Base-by-base conservation (phyloP, 2,888 invertebrate species). In the Folsomia manolachei region DNA sequence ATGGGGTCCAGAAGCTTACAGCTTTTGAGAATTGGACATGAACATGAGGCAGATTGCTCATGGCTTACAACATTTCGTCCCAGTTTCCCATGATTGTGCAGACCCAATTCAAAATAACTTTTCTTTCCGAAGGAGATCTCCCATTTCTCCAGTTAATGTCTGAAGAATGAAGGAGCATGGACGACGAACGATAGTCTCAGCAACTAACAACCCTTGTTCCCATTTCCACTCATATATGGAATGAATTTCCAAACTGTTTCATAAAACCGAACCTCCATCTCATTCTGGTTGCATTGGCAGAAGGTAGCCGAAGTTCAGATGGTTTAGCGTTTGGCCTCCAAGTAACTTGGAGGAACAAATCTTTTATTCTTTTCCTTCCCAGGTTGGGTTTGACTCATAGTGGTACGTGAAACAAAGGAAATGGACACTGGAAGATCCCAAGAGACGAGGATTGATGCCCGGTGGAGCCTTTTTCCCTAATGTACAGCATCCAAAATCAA, bases 401-500 rank as follows among this genome's bases (percentile, higher is more conserved):
- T n/a, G n/a, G 39, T 4, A 39, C 4, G 7, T 39, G 39, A 19
- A 56, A 56, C 56, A 56, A 56, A 56, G 56, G 51, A 56, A 56
- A 56, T 21, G 56, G 56, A 56, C 56, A 56, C 19, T 4, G 21
- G 56, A 56, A n/a, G 9, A 64, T 68, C 72, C 71, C 75, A 65
- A 65, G 70, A 75, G 73, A 75, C 75, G 56, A 67, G 74, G 73
- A 75, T 75, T 75, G 75, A 77, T 77, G 73, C 77, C 24, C 70
- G 23, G 56, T 72, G 70, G 71, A 68, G 65, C 73, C 71, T 70
- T 75, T 70, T 69, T 27, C 63, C 52, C 66, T 78, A 78, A 76
- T 76, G 76, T 78, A 71, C 75, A 75, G 78, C 73, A 75, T 78
- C 71, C 71, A 73, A 67, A 78, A 78, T 76, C 75, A 77, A 69